Evolutionary conservation across 2,888 invertebrate genomes (phyloP).

Genomic region (Axea sp.): DNA sequence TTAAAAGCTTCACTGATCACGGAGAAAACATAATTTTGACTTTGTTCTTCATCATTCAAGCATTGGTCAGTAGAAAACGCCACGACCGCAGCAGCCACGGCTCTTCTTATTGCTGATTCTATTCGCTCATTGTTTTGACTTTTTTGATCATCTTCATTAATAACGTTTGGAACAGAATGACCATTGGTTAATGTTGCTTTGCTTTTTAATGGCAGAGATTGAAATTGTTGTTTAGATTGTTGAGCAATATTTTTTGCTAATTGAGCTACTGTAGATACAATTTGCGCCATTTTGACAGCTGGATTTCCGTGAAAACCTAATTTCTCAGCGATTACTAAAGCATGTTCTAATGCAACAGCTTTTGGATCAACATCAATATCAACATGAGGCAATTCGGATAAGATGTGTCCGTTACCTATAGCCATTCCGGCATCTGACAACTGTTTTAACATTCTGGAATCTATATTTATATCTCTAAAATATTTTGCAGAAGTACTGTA

Average conservation of each 20-base stretch:
- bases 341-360: slow-evolving; percentile 74
- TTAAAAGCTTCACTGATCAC: slow-evolving; percentile 76
- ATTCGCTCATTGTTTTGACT: slow-evolving; percentile 63
- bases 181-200: slow-evolving; percentile 64
- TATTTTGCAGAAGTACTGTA: slow-evolving; percentile 69
- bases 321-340: slow-evolving; percentile 74
- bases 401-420: slow-evolving; percentile 83
- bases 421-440: slow-evolving; percentile 86
- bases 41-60: slow-evolving; percentile 61
- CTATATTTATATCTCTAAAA: slow-evolving; percentile 82
- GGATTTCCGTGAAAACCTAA: slow-evolving; percentile 76
- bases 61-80: slow-evolving; percentile 66
- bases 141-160: slow-evolving; percentile 49
- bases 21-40: slow-evolving; percentile 70
- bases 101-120: slow-evolving; percentile 69
- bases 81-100: slow-evolving; percentile 72
- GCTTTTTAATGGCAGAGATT: slow-evolving; percentile 29
- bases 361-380: slow-evolving; percentile 80
- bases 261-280: slow-evolving; percentile 76
- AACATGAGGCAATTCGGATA: slow-evolving; percentile 83
- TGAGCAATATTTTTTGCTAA: slow-evolving; percentile 74
- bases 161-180: slow-evolving; percentile 42
- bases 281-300: slow-evolving; percentile 79
- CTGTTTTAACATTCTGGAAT: slow-evolving; percentile 84
- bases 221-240: slow-evolving; percentile 58